Evolutionary conservation across 2,888 invertebrate species (phyloP).

Genomic region (Polietes domitor): DNA sequence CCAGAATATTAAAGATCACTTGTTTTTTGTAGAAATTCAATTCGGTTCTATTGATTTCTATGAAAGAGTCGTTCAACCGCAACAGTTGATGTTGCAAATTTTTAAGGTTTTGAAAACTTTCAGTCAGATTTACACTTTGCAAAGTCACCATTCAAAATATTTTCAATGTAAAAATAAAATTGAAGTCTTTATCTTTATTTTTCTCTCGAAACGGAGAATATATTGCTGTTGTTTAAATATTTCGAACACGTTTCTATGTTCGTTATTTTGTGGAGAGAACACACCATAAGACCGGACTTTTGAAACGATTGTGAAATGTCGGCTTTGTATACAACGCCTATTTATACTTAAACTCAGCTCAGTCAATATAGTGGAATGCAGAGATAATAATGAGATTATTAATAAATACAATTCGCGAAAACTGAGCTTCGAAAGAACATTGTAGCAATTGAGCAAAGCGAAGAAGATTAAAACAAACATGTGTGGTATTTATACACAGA

Average conservation of each 20-base stretch:
- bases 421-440: no score
- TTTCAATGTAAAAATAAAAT: conserved; percentile 20
- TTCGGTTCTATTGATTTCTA: conserved; percentile 20
- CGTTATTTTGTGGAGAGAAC: not conserved
- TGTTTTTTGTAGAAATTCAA: conserved; percentile 12
- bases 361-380: conserved; percentile 14
- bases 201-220: conserved; percentile 13
- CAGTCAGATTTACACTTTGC: conserved; percentile 35
- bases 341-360: conserved; percentile 48
- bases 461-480: no score
- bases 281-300: conserved; percentile 32
- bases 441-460: no score
- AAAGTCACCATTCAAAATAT: conserved; percentile 65
- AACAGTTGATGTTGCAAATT: conserved; percentile 43
- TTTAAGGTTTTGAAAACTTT: conserved; percentile 11
- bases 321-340: conserved; percentile 29
- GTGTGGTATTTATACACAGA: no score
- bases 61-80: conserved; percentile 41
- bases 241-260: conserved; percentile 1
- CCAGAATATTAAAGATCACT: conserved; percentile 43
- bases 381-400: conserved; percentile 36
- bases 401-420: no score
- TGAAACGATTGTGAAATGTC: conserved; percentile 50
- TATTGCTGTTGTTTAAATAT: conserved; percentile 12
- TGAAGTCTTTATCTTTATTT: conserved; percentile 13